Evolutionary conservation across 92 coral and sea anemone genomes (phyloP).

Genomic region (Desmophyllum pertusum): DNA sequence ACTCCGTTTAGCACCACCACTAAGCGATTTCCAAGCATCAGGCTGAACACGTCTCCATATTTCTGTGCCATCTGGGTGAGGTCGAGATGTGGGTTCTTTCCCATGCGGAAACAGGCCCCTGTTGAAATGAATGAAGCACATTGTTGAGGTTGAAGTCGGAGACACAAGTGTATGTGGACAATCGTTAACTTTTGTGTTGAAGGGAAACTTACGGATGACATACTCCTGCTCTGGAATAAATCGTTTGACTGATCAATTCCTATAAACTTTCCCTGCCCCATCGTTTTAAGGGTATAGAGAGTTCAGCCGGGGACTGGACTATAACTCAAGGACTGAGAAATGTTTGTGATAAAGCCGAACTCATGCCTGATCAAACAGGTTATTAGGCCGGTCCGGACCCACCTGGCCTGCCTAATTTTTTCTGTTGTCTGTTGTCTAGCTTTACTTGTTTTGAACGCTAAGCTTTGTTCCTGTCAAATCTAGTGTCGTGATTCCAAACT

Average conservation of each 20-base stretch:
- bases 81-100: constrained; percentile 56
- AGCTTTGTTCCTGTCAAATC: not conserved
- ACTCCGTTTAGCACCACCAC: constrained; percentile 79
- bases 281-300: too few species aligned
- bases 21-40: constrained; percentile 73
- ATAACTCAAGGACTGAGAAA: too few species aligned
- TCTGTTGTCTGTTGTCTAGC: not conserved
- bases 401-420: not conserved
- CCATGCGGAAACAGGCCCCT: constrained; percentile 61
- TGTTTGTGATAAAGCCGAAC: too few species aligned
- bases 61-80: constrained; percentile 55
- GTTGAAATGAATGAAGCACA: too few species aligned
- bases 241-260: not conserved
- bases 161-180: not conserved
- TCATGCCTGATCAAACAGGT: too few species aligned
- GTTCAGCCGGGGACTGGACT: too few species aligned
- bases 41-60: constrained; percentile 77
- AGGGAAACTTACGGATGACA: not conserved
- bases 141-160: not conserved
- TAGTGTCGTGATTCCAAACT: not conserved
- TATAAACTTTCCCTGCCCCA: too few species aligned
- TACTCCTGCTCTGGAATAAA: not conserved
- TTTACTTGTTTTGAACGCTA: not conserved
- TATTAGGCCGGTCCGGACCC: too few species aligned
- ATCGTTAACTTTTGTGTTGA: not conserved